Base-by-base conservation (phyloP, 2,113 vertebrate genomes). In the Cacatua alba region DNA sequence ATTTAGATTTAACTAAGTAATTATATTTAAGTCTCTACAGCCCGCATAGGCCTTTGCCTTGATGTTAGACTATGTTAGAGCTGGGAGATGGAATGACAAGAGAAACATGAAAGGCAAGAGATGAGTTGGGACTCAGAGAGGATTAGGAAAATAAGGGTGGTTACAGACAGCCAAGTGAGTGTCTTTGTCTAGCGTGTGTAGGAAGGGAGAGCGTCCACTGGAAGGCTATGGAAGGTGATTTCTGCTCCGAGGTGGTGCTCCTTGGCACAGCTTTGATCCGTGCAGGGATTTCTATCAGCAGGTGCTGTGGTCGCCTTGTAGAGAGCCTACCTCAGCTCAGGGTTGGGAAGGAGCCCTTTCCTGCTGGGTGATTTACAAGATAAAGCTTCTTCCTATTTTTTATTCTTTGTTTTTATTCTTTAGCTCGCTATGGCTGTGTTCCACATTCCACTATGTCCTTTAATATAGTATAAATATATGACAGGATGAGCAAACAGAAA, bases 301-400 rank as follows among this genome's bases (percentile, higher is more conserved):
- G 35, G 31, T 20, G 25, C 48, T 5, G 1, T 33, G 25, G 7
- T 29, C 0, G 0, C 39, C 51, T 21, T 17, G 51, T 4, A 17
- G 39, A 57, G 60, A 48, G n/a, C 41, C 64, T 29, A 1, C 48
- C n/a, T 83, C 17, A 7, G 55, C 29, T 48, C 2, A 0, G 49
- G 18, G 49, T 1, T 65, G 60, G 29, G 57, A n/a, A 15, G 44
- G 23, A 65, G 49, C 31, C 51, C 48, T 79, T 63, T 63, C 23
- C 48, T 46, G 55, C 49, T 41, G 20, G n/a, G 17, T 25, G 51
- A 51, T 15, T 37, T 23, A 23, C 21, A 51, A 75, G 26, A 67
- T 13, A 31, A 65, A 82, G 37, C 10, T 59, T 8, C 69, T 89
- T 33, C 20, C 4, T 5, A 9, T n/a, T 20, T 26, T n/a, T 37